Percentiles rank a stretch among this genome's conserved stretches.
Evolutionary conservation across 2,888 invertebrate genomes (phyloP).

Genomic region (Oxytorus armatus): DNA sequence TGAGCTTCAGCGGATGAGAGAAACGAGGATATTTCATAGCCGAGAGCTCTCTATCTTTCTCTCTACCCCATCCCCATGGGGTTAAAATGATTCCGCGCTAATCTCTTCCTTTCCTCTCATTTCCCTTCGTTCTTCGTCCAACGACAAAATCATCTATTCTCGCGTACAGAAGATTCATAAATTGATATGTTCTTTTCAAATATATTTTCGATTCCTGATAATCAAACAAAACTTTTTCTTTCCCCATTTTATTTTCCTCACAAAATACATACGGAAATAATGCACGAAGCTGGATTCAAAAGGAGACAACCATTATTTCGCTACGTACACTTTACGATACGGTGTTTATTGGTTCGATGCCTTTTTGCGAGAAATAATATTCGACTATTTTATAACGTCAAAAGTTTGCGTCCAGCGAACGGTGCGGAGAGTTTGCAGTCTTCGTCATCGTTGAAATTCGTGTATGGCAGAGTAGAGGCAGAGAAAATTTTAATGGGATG

Average conservation of each 20-base stretch:
- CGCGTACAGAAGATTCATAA: not conserved
- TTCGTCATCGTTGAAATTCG: not conserved
- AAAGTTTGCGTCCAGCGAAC: conserved; percentile 44
- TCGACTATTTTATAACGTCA: conserved; percentile 19
- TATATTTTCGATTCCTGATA: not conserved
- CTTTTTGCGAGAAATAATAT: conserved; percentile 24
- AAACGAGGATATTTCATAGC: conserved; percentile 37
- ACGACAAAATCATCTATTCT: conserved; percentile 2
- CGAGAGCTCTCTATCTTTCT: not conserved
- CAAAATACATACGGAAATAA: not conserved
- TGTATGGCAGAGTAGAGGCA: conserved; percentile 18
- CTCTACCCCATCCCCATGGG: conserved; percentile 1
- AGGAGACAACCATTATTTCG: conserved; percentile 6
- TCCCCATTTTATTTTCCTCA: not conserved
- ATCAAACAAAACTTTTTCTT: not conserved
- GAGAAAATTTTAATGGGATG: conserved; percentile 65
- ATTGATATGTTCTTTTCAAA: not conserved
- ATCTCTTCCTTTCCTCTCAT: conserved; percentile 18
- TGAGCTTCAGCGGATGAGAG: conserved; percentile 10
- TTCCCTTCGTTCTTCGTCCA: not conserved
- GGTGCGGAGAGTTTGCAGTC: conserved; percentile 20
- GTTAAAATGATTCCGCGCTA: conserved; percentile 43
- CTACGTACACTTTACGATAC: not conserved
- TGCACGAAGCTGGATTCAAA: not conserved
- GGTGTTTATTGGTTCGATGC: conserved; percentile 8